Evolutionary conservation across 2,113 vertebrate genomes (phyloP), one percentile per base, ranked within the genome.

Genomic region (Scytalopus superciliaris): DNA sequence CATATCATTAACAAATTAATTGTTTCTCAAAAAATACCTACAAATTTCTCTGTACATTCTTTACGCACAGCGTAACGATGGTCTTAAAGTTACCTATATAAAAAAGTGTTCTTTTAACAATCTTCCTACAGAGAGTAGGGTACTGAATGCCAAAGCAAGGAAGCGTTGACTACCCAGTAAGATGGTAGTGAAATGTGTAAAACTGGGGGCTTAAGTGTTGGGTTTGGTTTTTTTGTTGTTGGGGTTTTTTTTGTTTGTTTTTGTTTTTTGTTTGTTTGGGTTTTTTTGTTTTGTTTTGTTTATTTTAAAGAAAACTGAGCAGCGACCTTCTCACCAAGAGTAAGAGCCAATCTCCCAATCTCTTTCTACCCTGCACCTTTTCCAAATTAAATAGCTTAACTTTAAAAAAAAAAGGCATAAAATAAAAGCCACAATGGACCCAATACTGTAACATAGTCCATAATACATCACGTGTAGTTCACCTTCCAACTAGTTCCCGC

Each of bases 1-100:
- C 99, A 99, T 98, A 99, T 99, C 99, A 99, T 99, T 99, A 99
- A 99, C 99, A 99, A 99, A 99, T 99, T 99, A 99, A 99, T 99
- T 99, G 99, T 98, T 99, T 99, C 99, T 99, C 99, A 99, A 99
- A 99, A 99, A 99, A 99, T 99, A 99, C 99, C 99, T 99, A 99
- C 98, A 98, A 99, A 99, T 99, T 99, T 98, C 98, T 99, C 99
- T 99, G 99, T 99, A 99, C 99, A 99, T 99, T 99, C 99, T 98
- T 99, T 99, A 99, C 99, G 99, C 99, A 99, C 99, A 99, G 99
- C 99, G 99, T 99, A 99, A 99, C 98, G 99, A 99, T 99, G 99
- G 99, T 99, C 99, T 99, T 99, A 99, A 98, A 99, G 99, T 99
- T 98, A 99, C 98, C 98, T 99, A 99, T 99, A 99, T 99, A 99